Conservation (phyloP, 2,888 invertebrate species). For the Callimorpha dominula region DNA sequence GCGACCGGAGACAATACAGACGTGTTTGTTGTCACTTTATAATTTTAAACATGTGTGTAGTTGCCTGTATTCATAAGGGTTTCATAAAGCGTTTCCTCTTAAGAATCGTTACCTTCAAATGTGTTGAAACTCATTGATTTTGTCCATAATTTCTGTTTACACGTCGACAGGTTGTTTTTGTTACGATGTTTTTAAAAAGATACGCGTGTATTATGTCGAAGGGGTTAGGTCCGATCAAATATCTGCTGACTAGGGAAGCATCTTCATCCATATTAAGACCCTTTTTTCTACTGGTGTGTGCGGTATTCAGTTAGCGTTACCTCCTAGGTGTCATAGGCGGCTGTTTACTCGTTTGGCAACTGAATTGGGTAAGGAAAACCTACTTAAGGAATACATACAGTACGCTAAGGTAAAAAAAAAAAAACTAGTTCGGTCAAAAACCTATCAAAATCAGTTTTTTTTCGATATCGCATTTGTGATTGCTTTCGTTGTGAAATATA, state of each 20-base stretch:
- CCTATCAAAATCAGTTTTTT: not conserved
- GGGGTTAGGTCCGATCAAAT: not conserved
- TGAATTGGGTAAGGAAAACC: not conserved
- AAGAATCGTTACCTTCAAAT: not conserved
- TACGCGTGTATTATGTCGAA: no score
- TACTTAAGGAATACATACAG: not conserved
- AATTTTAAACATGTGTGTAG: not conserved
- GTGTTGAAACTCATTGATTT: not conserved
- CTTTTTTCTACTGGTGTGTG: not conserved
- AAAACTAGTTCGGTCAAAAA: not conserved
- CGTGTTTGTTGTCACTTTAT: not conserved
- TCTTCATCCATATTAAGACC: not conserved
- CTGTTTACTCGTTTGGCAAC: not conserved
- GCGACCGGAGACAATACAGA: slow-evolving; percentile 33
- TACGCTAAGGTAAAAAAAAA: not conserved
- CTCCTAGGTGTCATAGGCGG: not conserved
- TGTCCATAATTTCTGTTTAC: not conserved
- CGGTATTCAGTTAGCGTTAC: not conserved
- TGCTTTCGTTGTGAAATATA: slow-evolving; percentile 30
- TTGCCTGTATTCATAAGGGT: not conserved
- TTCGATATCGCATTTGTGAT: slow-evolving; percentile 23
- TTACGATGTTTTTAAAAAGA: not conserved
- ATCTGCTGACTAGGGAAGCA: not conserved
- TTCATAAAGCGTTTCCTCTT: not conserved
- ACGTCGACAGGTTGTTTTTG: not conserved